Evolutionary conservation across 2,888 invertebrate genomes (phyloP).

Genomic region (Phalangium opilio): DNA sequence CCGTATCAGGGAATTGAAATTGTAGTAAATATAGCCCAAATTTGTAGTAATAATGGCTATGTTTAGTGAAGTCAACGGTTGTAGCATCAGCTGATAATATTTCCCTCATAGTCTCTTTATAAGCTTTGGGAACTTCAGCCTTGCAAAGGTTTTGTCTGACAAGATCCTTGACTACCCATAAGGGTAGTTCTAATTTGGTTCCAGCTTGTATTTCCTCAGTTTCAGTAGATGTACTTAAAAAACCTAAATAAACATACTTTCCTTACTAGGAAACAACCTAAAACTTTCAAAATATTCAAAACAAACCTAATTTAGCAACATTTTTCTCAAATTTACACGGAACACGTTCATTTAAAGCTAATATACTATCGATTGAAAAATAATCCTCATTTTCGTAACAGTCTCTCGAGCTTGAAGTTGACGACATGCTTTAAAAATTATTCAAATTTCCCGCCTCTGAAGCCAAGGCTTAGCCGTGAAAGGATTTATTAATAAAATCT

Average conservation of each 20-base stretch:
- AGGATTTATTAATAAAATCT: too few species aligned
- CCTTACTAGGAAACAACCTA: conserved; percentile 7
- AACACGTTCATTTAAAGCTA: conserved; percentile 71
- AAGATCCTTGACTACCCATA: conserved; percentile 62
- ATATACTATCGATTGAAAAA: conserved; percentile 66
- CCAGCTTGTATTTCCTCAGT: conserved; percentile 54
- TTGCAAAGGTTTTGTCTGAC: conserved; percentile 44
- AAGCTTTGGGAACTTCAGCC: conserved; percentile 56
- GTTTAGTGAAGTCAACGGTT: conserved; percentile 71
- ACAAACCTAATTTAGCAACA: conserved; percentile 39
- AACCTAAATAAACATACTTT: conserved; percentile 46
- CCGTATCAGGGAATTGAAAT: conserved; percentile 52
- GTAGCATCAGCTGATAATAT: conserved; percentile 78
- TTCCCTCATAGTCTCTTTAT: conserved; percentile 59
- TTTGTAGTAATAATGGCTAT: conserved; percentile 74
- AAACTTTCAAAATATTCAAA: background rate
- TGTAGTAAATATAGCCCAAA: conserved; percentile 62
- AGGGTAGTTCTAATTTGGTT: conserved; percentile 62
- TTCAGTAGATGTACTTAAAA: conserved; percentile 59
- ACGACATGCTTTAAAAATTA: too few species aligned
- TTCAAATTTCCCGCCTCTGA: too few species aligned
- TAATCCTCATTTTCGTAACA: conserved; percentile 35
- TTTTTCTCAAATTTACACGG: conserved; percentile 56
- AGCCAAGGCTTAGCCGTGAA: too few species aligned
- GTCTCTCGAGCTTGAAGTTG: too few species aligned